A percentile compares a stretch with the other conserved stretches of the same genome.
Conservation (phyloP, 2,888 invertebrate species). For the Pedicia rivosa region DNA sequence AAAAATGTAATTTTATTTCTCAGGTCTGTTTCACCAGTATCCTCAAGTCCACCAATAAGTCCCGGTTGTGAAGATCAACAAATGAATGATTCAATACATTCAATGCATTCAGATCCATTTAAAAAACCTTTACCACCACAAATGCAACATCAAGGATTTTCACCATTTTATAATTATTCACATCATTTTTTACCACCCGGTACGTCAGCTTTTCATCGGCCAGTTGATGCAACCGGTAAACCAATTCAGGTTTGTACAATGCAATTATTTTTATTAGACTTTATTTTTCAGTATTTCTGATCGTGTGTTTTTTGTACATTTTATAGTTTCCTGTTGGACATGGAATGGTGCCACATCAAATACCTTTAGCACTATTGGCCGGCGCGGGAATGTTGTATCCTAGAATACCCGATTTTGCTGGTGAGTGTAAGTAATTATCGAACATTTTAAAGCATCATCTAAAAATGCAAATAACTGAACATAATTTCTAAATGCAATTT, state of each 20-base stretch:
- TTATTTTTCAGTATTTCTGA: too few species aligned
- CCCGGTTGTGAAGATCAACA: slow-evolving; percentile 65
- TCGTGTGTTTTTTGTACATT: slow-evolving; percentile 3
- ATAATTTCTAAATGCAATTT: too few species aligned
- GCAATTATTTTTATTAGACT: slow-evolving; percentile 2
- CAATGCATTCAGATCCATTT: slow-evolving; percentile 35
- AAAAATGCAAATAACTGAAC: background rate
- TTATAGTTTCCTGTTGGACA: slow-evolving; percentile 31
- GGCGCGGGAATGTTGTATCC: slow-evolving; percentile 87
- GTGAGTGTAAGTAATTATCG: slow-evolving; percentile 21
- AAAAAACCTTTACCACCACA: slow-evolving; percentile 31
- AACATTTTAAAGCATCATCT: background rate
- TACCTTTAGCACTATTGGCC: slow-evolving; percentile 70
- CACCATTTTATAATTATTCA: slow-evolving; percentile 31
- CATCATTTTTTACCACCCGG: slow-evolving; percentile 34
- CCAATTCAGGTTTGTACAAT: slow-evolving; percentile 26
- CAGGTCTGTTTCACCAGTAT: slow-evolving; percentile 36
- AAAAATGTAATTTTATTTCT: background rate
- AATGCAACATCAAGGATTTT: slow-evolving; percentile 28
- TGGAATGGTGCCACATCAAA: slow-evolving; percentile 31
- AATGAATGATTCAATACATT: slow-evolving; percentile 20
- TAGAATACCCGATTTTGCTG: slow-evolving; percentile 68
- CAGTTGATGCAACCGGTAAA: slow-evolving; percentile 32
- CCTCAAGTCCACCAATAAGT: slow-evolving; percentile 69
- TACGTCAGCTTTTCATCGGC: slow-evolving; percentile 38